Evolutionary conservation across 2,113 vertebrate species (phyloP).

Genomic region (Zosterops lateralis): DNA sequence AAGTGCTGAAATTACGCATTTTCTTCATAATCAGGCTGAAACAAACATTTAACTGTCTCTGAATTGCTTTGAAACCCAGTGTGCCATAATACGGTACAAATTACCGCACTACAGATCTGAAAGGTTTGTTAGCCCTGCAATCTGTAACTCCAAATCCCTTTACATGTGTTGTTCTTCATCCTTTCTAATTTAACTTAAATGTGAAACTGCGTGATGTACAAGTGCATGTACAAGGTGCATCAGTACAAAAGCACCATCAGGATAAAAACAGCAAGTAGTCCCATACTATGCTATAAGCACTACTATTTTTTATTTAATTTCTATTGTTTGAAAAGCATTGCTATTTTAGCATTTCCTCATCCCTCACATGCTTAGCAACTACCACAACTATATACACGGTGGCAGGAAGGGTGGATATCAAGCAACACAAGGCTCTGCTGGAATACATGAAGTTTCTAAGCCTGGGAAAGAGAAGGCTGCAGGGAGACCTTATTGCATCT

Average conservation of each 20-base stretch:
- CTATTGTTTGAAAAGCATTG: neutral
- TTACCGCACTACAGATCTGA: neutral
- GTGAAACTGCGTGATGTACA: neutral
- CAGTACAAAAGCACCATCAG: neutral
- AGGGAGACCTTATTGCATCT: neutral
- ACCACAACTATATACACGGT: neutral
- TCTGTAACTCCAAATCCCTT: neutral
- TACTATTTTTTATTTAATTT: conserved; percentile 5
- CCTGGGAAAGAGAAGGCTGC: neutral
- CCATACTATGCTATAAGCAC: neutral
- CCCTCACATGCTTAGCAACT: neutral
- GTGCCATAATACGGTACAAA: neutral
- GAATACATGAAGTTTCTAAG: neutral
- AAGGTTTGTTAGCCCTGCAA: neutral
- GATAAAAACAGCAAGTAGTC: neutral
- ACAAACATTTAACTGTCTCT: neutral
- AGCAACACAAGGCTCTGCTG: neutral
- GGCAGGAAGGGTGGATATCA: conserved; percentile 18
- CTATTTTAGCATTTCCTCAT: conserved; percentile 52
- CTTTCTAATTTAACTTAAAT: neutral
- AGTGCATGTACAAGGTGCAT: neutral
- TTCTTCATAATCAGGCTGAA: neutral
- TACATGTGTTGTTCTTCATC: neutral
- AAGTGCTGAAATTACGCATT: neutral
- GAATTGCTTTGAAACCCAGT: neutral